A percentile compares a stretch with the other conserved stretches of the same genome.
Conservation (phyloP, 2,113 vertebrate genomes). For the Corythoichthys intestinalis region DNA sequence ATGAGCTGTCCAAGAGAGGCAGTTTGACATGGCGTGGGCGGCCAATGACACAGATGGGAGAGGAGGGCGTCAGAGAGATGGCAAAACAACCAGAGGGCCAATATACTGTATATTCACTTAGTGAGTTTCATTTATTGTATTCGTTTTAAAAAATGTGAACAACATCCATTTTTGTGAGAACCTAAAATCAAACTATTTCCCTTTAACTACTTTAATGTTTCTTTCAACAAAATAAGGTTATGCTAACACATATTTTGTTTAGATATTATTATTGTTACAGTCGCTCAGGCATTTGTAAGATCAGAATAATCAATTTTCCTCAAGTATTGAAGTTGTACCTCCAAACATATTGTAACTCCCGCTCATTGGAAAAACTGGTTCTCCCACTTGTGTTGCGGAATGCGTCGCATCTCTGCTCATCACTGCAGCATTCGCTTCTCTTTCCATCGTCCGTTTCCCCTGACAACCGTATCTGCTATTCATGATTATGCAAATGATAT, state of each 20-base stretch:
- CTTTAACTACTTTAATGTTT: too few relatives aligned
- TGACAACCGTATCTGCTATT: constrained; percentile 52
- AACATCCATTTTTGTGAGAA: neutral
- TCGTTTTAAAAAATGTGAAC: neutral
- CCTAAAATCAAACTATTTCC: neutral
- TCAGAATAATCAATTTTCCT: neutral
- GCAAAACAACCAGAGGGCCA: neutral
- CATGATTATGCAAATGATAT: constrained; percentile 55
- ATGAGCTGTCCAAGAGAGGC: constrained; percentile 3
- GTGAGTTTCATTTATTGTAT: neutral
- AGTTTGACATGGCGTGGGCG: constrained; percentile 6
- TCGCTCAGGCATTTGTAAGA: too few relatives aligned
- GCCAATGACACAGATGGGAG: constrained; percentile 10
- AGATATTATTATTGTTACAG: too few relatives aligned
- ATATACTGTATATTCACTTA: too few relatives aligned
- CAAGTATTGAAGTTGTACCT: neutral
- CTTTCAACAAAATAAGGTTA: too few relatives aligned
- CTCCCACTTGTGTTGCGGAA: constrained; percentile 1
- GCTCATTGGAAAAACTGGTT: constrained; percentile 4
- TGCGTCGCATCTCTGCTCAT: constrained; percentile 4
- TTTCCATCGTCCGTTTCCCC: constrained; percentile 40
- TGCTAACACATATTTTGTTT: too few relatives aligned
- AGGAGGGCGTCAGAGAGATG: constrained; percentile 1
- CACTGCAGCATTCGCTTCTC: constrained; percentile 15
- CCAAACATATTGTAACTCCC: neutral